Evolutionary conservation across 2,797 vertebrate species (phyloP).

Genomic region (Tauraco hartlaubi): DNA sequence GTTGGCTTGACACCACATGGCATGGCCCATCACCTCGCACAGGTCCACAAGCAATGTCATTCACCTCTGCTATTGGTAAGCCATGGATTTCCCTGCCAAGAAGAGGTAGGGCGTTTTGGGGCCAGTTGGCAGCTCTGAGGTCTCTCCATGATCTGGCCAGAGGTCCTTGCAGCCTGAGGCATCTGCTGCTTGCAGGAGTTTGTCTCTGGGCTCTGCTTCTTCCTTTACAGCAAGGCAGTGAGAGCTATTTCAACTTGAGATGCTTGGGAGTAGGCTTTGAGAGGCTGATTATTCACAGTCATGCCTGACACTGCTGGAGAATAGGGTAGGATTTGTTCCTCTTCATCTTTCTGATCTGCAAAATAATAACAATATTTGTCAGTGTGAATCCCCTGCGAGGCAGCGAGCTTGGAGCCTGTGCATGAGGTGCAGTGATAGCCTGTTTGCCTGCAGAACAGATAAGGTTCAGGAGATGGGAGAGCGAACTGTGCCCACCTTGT

Average conservation of each 20-base stretch:
- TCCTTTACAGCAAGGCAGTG: neutral
- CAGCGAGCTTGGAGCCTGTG: neutral
- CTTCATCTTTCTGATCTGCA: neutral
- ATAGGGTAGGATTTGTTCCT: neutral
- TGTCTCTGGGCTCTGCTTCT: neutral
- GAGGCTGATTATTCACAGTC: neutral
- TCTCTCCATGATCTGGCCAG: neutral
- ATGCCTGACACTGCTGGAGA: neutral
- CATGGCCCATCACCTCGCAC: neutral
- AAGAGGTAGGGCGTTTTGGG: neutral
- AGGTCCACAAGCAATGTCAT: neutral
- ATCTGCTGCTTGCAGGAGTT: neutral
- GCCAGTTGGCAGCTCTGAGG: neutral
- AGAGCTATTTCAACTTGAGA: neutral
- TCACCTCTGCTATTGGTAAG: neutral
- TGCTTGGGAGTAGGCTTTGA: neutral
- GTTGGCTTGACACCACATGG: neutral
- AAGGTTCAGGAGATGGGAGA: neutral
- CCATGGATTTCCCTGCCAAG: neutral
- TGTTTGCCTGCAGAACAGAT: neutral
- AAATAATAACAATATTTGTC: neutral
- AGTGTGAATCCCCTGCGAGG: neutral
- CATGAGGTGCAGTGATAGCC: neutral
- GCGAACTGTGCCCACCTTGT: neutral
- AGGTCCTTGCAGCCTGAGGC: neutral